Conservation (phyloP, 1,140 invertebrate species). For the Aphidius ervi region DNA sequence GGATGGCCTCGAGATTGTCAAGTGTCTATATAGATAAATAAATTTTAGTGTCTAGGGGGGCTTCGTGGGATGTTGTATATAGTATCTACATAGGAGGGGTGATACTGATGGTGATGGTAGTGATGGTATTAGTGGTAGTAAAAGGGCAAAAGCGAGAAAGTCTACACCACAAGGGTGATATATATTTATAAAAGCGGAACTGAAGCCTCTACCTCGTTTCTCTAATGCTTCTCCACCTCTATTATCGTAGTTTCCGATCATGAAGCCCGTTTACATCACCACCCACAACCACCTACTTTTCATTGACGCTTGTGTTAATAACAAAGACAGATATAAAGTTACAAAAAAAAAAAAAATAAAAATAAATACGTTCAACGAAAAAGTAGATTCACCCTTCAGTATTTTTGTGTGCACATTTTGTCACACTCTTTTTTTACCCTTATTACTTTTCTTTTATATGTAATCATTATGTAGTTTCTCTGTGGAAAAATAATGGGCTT, state of each 20-base stretch:
- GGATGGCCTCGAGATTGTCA: no score
- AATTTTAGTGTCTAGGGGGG: constrained; percentile 7
- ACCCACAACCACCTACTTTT: neutral
- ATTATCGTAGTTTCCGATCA: constrained; percentile 17
- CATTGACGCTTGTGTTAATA: neutral
- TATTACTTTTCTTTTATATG: no score
- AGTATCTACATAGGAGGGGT: constrained; percentile 6
- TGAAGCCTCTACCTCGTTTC: constrained; percentile 1
- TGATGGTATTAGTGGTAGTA: neutral
- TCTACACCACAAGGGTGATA: constrained; percentile 5
- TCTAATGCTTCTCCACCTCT: constrained; percentile 11
- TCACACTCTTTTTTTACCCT: no score
- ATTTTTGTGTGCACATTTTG: no score
- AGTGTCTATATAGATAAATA: neutral
- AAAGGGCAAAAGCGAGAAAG: constrained; percentile 11
- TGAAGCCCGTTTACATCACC: constrained; percentile 1
- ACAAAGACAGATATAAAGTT: neutral
- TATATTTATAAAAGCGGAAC: constrained; percentile 3
- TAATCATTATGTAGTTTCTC: no score
- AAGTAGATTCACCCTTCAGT: neutral
- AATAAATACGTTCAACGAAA: neutral
- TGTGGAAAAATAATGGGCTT: no score
- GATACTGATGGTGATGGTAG: neutral
- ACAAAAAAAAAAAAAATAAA: neutral
- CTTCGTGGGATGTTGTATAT: no score